Base-by-base conservation (phyloP, 2,113 vertebrate species). In the Eclectus roratus region DNA sequence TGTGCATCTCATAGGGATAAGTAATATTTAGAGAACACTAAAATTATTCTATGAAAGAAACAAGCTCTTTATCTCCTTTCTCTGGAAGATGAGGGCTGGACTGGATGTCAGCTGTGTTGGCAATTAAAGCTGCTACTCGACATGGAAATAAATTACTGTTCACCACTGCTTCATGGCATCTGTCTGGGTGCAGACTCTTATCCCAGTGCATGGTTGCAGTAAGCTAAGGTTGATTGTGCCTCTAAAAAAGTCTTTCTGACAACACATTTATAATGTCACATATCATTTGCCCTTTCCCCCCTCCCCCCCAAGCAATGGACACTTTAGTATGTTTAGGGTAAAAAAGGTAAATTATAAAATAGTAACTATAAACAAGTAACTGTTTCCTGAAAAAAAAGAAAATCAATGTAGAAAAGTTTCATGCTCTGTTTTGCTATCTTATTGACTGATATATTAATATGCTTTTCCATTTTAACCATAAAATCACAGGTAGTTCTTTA, bases 401-500 rank as follows among this genome's bases (percentile, higher is more conserved):
- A 74, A 27, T 31, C 4, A 18, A 1, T 41, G 28, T 81, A 50
- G 28, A 50, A 43, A 87, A 71, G 6, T 56, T 66, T 60, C 8
- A 60, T 55, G 8, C 84, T 65, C 13, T 93, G 1, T 63, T 92
- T 85, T 85, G 29, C 31, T 91, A 33, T 9, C 9, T 85, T 71
- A 60, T 70, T 0, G 0, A 76, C 56, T 0, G 0, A 72, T 65
- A 44, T 39, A 81, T 87, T 68, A 44, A 65, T 78, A 43, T 15
- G 13, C 6, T 87, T 87, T 94, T 72, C 47, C 9, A 52, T 44
- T 61, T 72, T 77, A 52, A 16, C 64, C 39, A 52, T 69, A 91
- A 91, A 93, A 81, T 53, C 79, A 70, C n/a, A 89, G 63, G 41
- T 91, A 91, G 71, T 52, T 93, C 58, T 89, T 95, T 52, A 64